Evolutionary conservation across 37 sponge, comb jelly and placozoan genomes (phyloP), one percentile per base, ranked within the genome.

Genomic region (Spongilla lacustris): DNA sequence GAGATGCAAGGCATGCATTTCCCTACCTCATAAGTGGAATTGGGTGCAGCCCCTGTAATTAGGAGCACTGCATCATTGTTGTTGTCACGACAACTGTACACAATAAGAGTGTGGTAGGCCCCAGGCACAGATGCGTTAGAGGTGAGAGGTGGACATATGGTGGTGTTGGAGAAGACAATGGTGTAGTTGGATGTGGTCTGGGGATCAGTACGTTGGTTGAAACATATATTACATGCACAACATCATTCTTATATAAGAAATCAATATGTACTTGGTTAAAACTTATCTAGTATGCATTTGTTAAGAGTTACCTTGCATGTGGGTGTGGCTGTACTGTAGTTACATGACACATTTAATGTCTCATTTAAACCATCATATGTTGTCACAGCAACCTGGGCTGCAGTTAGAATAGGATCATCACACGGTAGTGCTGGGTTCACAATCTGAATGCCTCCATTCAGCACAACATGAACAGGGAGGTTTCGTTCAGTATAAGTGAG

Each of bases 71-170:
- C 71, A n/a, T 87, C 67, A 8, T 21, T 50, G 25, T 25, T 48
- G 26, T 24, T 24, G n/a, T 30, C 31, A 35, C n/a, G 46, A 73
- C 87, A 79, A 17, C 66, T 73, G 81, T 71, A 80, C 80, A 38
- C 30, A 30, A 21, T 66, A 21, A 80, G 48, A 17, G 14, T 58
- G 4, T 58, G 58, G 21, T 14, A 13, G 21, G 58, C 12, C 11
- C 21, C 19, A 58, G 58, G 58, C 19, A 10, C 58, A 58, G 58
- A 10, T 46, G 46, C 11, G 58, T 58, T 58, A 14, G 58, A 17
- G 58, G 21, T 17, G 14, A 58, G 58, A 17, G 19, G 11, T 58
- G 58, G 58, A 14, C 58, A 58, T 17, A 17, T 58, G 58, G 19
- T 17, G 11, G 14, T 58, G n/a, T n/a, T n/a, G 58, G 58, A 58